These are phyloP conservation scores for Lysiphlebus fabarum DNA, from an alignment of 1,140 invertebrate species.

Conservation along the genomic window DNA sequence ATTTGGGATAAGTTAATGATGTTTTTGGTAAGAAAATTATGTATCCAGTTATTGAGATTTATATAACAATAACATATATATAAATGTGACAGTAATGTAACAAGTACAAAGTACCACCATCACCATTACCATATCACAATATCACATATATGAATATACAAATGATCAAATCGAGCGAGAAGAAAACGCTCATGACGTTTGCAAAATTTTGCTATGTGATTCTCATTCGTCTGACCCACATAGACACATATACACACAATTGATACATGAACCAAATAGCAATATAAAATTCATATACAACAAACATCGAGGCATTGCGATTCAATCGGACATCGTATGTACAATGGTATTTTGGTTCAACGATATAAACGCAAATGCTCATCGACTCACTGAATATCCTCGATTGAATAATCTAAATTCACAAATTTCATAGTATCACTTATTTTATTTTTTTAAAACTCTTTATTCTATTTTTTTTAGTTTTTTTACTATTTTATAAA, in stretches of 20 bases:
- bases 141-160: not conserved
- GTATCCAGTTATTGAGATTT: conserved; percentile 8
- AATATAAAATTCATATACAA: not conserved
- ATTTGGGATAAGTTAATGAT: too few species aligned
- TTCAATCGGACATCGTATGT: conserved; percentile 24
- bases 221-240: too few species aligned
- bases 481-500: too few species aligned
- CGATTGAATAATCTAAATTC: conserved; percentile 26
- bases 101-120: not conserved
- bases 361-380: conserved; percentile 9
- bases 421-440: conserved; percentile 9
- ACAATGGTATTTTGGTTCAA: conserved; percentile 2
- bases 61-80: too few species aligned
- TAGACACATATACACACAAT: not conserved
- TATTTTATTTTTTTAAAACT: not conserved
- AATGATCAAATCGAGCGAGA: conserved; percentile 12
- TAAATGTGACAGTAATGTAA: conserved; percentile 10
- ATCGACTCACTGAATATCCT: conserved; percentile 14
- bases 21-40: too few species aligned
- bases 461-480: not conserved
- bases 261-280: not conserved
- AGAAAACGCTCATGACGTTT: conserved; percentile 15
- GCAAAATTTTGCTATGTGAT: not conserved
- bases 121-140: not conserved
- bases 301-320: not conserved